phyloP scores from a whole-genome alignment of 2,113 vertebrate species.

The Gyps fulvus region DNA sequence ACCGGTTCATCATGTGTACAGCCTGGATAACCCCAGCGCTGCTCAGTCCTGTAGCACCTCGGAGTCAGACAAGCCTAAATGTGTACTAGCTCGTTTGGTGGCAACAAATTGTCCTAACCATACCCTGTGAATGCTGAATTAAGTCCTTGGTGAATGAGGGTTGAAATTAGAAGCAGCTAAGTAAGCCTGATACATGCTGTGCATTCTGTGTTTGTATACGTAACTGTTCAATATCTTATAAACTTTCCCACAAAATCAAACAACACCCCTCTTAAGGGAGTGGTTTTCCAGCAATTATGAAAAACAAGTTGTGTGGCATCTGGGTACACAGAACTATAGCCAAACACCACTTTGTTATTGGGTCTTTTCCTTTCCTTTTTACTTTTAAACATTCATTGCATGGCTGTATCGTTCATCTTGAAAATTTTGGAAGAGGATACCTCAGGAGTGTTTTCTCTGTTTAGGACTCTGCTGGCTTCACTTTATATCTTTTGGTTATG shows the following conservation, averaged over 20 bases:
- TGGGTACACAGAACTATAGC: background rate
- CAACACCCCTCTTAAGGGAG: background rate
- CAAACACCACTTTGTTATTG: background rate
- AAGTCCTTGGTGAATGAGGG: background rate
- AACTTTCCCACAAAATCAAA: constrained; percentile 7
- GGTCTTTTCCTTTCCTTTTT: background rate
- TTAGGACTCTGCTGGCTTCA: background rate
- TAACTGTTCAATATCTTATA: background rate
- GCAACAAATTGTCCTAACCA: background rate
- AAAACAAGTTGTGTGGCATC: background rate
- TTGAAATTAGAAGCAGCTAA: background rate
- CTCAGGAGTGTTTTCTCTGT: background rate
- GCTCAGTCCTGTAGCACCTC: background rate
- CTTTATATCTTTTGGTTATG: background rate
- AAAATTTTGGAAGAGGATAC: background rate
- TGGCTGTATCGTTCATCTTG: background rate
- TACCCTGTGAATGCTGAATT: background rate
- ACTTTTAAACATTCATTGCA: background rate
- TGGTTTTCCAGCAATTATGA: background rate
- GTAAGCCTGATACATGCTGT: background rate
- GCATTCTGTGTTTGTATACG: background rate
- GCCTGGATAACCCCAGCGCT: background rate
- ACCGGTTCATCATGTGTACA: background rate
- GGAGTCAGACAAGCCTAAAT: background rate
- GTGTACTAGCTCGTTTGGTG: background rate